Evolutionary conservation across 2,888 invertebrate genomes (phyloP).

Genomic region (Bedellia somnulentella): DNA sequence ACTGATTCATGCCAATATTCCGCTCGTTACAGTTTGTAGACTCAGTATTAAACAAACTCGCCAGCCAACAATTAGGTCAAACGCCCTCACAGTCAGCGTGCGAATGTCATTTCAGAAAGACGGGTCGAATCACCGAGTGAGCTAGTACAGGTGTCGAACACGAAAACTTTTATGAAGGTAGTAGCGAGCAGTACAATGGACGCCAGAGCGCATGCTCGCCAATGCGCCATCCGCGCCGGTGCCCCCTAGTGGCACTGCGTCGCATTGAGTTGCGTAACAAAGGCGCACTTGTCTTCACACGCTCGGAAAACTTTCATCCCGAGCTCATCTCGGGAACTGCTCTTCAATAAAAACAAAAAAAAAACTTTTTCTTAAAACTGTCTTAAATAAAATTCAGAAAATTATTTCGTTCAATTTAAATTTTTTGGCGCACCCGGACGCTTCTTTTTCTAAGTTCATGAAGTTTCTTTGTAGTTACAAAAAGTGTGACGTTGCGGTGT

Average conservation of each 20-base stretch:
- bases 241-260: slow-evolving; percentile 52
- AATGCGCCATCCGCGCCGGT: slow-evolving; percentile 50
- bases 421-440: not conserved
- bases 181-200: too few relatives aligned
- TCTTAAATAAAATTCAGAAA: too few relatives aligned
- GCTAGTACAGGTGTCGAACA: slow-evolving; percentile 18
- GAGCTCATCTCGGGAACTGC: slow-evolving; percentile 37
- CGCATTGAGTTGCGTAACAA: slow-evolving; percentile 59
- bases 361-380: slow-evolving; percentile 54
- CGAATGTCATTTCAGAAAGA: not conserved
- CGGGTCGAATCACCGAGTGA: not conserved
- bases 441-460: slow-evolving; percentile 23
- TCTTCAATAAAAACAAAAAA: slow-evolving; percentile 32
- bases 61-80: slow-evolving; percentile 3
- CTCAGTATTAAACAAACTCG: too few relatives aligned
- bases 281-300: slow-evolving; percentile 46
- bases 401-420: too few relatives aligned
- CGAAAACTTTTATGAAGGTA: slow-evolving; percentile 23
- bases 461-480: slow-evolving; percentile 17
- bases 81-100: not conserved
- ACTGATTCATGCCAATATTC: too few relatives aligned
- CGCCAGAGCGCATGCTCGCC: slow-evolving; percentile 53
- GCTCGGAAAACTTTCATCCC: slow-evolving; percentile 46
- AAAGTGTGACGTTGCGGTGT: slow-evolving; percentile 2
- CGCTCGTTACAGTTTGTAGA: too few relatives aligned